A percentile compares a stretch with the other conserved stretches of the same genome.
Evolutionary conservation across 2,113 vertebrate species (phyloP).

Genomic region (Pseudorectes ferrugineus): DNA sequence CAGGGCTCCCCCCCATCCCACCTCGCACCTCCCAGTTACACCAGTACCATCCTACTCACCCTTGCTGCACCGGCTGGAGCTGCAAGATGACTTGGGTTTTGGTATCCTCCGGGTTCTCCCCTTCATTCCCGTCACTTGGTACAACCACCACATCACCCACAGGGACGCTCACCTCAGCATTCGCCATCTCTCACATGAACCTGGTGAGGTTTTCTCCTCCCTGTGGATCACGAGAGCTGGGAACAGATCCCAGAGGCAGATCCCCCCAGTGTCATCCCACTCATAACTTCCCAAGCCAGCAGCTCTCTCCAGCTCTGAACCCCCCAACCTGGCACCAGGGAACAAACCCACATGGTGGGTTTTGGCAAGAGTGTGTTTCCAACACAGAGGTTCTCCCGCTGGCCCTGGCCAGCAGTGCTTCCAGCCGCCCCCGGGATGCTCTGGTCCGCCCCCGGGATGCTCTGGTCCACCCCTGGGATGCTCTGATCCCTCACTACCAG

Average conservation of each 20-base stretch:
- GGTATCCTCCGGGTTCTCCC: constrained; percentile 81
- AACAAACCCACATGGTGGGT: background rate
- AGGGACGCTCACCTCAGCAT: constrained; percentile 87
- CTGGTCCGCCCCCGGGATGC: background rate
- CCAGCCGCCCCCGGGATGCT: background rate
- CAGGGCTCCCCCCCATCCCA: background rate
- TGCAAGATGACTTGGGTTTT: constrained; percentile 90
- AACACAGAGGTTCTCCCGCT: background rate
- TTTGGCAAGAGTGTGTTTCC: background rate
- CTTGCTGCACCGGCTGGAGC: constrained; percentile 86
- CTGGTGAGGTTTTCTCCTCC: background rate
- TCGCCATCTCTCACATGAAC: constrained; percentile 87
- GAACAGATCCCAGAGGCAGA: background rate
- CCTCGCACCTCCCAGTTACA: background rate
- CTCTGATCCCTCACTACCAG: background rate
- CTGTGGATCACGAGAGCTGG: background rate
- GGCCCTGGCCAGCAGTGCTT: background rate
- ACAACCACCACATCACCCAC: constrained; percentile 84
- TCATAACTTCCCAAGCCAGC: background rate
- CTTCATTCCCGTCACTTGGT: constrained; percentile 81
- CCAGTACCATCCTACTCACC: constrained; percentile 70
- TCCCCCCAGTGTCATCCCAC: background rate
- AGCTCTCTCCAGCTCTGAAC: background rate
- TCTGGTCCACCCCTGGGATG: background rate
- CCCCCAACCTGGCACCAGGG: background rate